A percentile compares a stretch with the other conserved stretches of the same genome.
phyloP scores from a whole-genome alignment of 2,797 vertebrate species.

The Trachops cirrhosus region DNA sequence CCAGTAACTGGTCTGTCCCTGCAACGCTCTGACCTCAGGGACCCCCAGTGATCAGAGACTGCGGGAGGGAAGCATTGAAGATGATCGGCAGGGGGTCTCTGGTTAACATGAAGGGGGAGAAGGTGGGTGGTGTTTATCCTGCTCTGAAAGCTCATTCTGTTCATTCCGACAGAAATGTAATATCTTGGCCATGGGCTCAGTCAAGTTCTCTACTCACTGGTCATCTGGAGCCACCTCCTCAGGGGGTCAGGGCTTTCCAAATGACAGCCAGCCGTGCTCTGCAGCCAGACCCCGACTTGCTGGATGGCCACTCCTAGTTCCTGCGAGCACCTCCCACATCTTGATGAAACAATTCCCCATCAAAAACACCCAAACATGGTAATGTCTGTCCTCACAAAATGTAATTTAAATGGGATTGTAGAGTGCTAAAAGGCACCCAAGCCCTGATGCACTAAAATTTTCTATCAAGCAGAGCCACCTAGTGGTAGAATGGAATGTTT shows the following conservation, averaged over 20 bases:
- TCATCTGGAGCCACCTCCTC: not conserved
- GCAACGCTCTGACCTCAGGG: not conserved
- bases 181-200: not conserved
- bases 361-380: not conserved
- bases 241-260: not conserved
- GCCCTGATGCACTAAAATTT: not conserved
- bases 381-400: not conserved
- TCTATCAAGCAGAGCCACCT: slow-evolving; percentile 71
- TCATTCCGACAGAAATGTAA: not conserved
- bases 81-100: not conserved
- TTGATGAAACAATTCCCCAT: not conserved
- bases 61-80: not conserved
- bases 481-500: slow-evolving; percentile 50
- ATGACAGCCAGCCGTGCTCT: not conserved
- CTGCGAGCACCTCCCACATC: not conserved
- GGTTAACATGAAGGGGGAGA: too few species aligned
- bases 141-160: not conserved
- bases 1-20: not conserved
- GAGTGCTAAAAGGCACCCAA: not conserved
- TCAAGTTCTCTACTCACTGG: not conserved
- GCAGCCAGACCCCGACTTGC: not conserved
- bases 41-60: not conserved
- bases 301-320: not conserved
- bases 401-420: not conserved
- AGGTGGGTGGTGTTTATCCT: not conserved